Evolutionary conservation across 2,113 vertebrate genomes (phyloP).

Genomic region (Leptosomus discolor): DNA sequence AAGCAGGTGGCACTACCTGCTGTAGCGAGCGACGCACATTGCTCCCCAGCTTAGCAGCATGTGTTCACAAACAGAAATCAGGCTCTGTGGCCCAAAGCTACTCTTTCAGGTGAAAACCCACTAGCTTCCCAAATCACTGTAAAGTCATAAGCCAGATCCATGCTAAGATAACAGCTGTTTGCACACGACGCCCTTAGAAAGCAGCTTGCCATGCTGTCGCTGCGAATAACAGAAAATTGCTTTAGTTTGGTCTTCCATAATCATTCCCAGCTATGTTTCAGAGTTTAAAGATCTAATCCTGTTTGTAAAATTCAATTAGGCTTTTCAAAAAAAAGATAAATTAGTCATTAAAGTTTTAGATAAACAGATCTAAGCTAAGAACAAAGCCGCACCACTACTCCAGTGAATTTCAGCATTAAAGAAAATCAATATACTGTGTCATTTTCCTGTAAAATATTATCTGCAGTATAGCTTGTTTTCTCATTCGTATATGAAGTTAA

Average conservation of each 20-base stretch:
- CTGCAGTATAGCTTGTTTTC: background rate
- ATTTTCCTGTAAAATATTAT: background rate
- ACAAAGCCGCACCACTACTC: slow-evolving; percentile 6
- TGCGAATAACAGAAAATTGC: background rate
- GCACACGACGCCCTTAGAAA: background rate
- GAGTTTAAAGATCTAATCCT: slow-evolving; percentile 49
- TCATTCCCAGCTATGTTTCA: background rate
- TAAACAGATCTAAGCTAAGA: slow-evolving; percentile 45
- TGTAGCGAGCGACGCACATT: accelerated
- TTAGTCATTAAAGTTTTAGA: slow-evolving; percentile 6
- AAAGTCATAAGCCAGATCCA: background rate
- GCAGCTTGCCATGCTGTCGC: background rate
- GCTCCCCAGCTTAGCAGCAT: background rate
- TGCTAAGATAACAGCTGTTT: background rate
- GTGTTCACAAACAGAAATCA: background rate
- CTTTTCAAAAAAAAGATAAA: background rate
- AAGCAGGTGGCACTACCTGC: background rate
- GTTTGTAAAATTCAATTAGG: slow-evolving; percentile 41
- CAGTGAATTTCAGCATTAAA: background rate
- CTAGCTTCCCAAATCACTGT: background rate
- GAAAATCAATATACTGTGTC: background rate
- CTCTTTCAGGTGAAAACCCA: background rate
- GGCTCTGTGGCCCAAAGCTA: background rate
- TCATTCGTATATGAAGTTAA: background rate
- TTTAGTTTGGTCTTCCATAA: background rate